These are phyloP conservation scores for Syngnathus floridae DNA, from an alignment of 2,113 vertebrate species.

Conservation along the genomic window DNA sequence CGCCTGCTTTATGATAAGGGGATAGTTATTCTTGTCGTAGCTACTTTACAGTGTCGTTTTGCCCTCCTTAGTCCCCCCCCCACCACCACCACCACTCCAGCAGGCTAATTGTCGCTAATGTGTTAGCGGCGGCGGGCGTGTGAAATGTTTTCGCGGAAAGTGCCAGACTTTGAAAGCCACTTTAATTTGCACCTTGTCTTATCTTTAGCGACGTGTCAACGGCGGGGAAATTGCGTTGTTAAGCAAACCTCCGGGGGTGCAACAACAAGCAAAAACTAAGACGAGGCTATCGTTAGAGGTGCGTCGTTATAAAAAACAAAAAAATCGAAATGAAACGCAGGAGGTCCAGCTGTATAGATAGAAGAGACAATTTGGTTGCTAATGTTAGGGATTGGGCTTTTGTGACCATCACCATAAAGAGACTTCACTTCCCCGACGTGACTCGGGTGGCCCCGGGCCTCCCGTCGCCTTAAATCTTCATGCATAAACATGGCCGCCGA, in stretches of 20 bases:
- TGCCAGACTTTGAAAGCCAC: constrained; percentile 48
- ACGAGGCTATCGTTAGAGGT: constrained; percentile 2
- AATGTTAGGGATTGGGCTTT: constrained; percentile 46
- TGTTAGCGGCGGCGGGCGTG: constrained; percentile 23
- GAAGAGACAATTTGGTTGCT: constrained; percentile 44
- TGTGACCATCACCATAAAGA: constrained; percentile 51
- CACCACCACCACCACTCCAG: neutral
- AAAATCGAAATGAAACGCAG: constrained; percentile 7
- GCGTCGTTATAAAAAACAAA: neutral
- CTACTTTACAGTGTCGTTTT: neutral
- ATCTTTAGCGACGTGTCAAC: constrained; percentile 36
- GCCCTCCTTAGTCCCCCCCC: constrained; percentile 11
- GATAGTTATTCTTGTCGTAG: neutral
- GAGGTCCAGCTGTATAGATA: constrained; percentile 21
- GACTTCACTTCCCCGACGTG: constrained; percentile 38
- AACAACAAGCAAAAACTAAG: neutral
- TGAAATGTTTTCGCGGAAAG: constrained; percentile 32
- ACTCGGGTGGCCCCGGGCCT: constrained; percentile 26
- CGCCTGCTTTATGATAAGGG: neutral
- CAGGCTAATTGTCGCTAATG: constrained; percentile 52
- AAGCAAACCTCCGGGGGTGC: constrained; percentile 23
- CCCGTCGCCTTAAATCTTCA: constrained; percentile 35
- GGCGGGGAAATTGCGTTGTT: constrained; percentile 22
- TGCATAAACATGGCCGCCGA: constrained; percentile 57
- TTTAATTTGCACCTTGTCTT: constrained; percentile 60